Conservation (phyloP, 2,113 vertebrate genomes). For the Scomber scombrus region DNA sequence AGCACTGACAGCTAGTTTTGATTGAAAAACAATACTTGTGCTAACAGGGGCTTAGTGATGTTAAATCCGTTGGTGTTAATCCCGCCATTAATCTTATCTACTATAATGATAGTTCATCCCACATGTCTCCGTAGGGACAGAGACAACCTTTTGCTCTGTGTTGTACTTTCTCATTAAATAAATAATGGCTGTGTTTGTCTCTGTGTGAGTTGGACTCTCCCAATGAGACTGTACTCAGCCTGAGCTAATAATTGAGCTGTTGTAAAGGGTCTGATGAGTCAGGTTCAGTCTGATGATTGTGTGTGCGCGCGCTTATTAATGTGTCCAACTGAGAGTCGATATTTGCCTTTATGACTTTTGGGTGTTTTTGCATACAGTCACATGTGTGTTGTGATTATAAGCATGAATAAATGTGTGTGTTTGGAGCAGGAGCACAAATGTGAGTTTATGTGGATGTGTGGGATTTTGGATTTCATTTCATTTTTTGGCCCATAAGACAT, state of each 20-base stretch:
- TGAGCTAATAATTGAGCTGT: neutral
- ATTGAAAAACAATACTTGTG: neutral
- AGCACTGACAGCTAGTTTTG: slow-evolving; percentile 4
- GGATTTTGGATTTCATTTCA: neutral
- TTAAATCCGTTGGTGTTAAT: slow-evolving; percentile 47
- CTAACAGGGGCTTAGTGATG: slow-evolving; percentile 18
- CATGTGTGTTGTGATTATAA: no score
- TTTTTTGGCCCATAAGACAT: no score
- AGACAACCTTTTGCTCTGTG: slow-evolving; percentile 32
- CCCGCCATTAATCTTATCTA: slow-evolving; percentile 48
- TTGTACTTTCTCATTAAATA: slow-evolving; percentile 46
- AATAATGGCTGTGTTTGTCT: slow-evolving; percentile 33
- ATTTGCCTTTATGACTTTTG: no score
- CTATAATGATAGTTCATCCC: slow-evolving; percentile 23
- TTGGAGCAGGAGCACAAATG: neutral
- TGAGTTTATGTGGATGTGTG: neutral
- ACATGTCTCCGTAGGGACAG: neutral
- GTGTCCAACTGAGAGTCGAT: no score
- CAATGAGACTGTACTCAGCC: neutral
- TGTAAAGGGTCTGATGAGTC: neutral
- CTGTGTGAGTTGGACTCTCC: slow-evolving; percentile 8
- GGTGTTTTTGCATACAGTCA: no score
- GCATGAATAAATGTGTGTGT: neutral
- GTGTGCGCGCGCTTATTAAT: neutral
- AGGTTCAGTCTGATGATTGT: neutral